These are phyloP conservation scores for Oscarella lobularis DNA, from an alignment of 37 sponge, comb jelly and placozoan species.

Conservation along the genomic window DNA sequence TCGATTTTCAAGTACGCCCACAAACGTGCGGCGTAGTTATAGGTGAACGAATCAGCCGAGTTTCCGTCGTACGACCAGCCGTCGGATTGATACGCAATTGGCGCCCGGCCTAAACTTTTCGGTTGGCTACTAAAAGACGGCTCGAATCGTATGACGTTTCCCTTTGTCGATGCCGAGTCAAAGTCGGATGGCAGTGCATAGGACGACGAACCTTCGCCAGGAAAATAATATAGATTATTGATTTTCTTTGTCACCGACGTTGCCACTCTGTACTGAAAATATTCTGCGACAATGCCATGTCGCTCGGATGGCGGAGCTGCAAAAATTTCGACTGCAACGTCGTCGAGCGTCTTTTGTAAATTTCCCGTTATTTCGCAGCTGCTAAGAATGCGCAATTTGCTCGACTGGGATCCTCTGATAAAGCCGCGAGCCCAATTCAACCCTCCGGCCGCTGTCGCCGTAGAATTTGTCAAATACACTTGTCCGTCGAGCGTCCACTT, in stretches of 20 bases:
- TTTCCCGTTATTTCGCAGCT: background rate
- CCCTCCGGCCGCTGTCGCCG: no score
- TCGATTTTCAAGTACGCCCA: constrained; percentile 2
- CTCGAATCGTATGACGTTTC: background rate
- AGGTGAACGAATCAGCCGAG: background rate
- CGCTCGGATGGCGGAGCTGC: background rate
- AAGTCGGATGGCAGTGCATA: background rate
- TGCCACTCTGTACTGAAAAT: background rate
- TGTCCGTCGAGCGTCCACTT: no score
- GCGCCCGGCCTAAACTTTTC: background rate
- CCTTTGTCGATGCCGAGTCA: background rate
- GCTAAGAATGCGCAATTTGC: background rate
- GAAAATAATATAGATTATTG: background rate
- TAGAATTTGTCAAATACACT: no score
- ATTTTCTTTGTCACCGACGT: background rate
- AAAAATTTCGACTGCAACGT: background rate
- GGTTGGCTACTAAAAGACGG: background rate
- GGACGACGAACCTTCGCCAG: background rate
- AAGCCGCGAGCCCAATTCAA: no score
- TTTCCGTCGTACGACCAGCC: background rate
- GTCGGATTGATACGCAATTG: background rate
- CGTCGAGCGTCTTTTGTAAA: background rate
- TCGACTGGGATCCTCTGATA: no score
- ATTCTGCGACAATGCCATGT: background rate
- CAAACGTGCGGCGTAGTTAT: background rate